phyloP scores from a whole-genome alignment of 1,140 invertebrate genomes.

The Leptinotarsa texana region DNA sequence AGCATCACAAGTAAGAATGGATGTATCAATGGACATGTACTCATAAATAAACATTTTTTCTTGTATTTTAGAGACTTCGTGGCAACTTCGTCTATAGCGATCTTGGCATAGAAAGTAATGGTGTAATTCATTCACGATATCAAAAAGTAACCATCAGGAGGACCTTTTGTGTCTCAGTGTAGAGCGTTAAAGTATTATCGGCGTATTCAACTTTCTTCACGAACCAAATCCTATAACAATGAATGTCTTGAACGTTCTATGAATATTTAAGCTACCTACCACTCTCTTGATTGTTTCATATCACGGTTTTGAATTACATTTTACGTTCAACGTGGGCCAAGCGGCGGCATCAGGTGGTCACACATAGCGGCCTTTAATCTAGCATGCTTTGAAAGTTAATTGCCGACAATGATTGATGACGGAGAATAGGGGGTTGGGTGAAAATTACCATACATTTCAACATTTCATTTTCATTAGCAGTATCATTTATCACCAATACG shows the following conservation, averaged over 20 bases:
- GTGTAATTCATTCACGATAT: no score
- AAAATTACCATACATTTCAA: neutral
- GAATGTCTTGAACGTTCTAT: neutral
- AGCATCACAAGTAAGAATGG: no score
- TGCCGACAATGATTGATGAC: neutral
- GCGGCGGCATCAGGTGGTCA: conserved; percentile 4
- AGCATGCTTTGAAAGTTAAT: conserved; percentile 6
- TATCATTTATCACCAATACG: neutral
- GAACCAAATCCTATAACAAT: neutral
- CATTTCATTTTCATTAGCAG: neutral
- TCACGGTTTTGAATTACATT: neutral
- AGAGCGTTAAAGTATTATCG: no score
- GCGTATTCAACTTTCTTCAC: neutral
- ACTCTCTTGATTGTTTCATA: conserved; percentile 5
- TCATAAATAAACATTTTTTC: no score
- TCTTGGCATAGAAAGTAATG: no score
- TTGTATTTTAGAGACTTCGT: no score
- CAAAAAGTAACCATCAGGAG: no score
- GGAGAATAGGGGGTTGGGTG: neutral
- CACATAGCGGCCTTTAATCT: conserved; percentile 5
- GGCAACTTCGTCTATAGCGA: no score
- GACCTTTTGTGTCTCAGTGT: no score
- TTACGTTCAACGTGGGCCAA: neutral
- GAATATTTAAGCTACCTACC: conserved; percentile 3
- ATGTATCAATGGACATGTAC: no score